Base-by-base conservation (phyloP, 1,140 invertebrate species). In the Hestina assimilis region DNA sequence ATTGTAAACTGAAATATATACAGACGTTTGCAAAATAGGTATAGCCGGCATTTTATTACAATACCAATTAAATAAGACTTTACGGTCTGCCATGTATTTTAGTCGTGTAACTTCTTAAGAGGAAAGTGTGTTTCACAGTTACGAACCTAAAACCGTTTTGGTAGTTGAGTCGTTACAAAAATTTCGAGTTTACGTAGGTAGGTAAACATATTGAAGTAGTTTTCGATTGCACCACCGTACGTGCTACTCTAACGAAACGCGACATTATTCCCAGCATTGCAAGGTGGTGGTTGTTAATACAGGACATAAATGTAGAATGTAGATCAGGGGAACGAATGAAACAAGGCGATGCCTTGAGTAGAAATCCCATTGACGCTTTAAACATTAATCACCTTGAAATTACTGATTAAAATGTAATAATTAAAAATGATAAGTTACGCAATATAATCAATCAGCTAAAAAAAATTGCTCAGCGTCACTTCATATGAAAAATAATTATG, bases 111-210 rank as follows among this genome's bases (percentile, higher is more conserved):
- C 62, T 17, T 48, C 33, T 21, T 28, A 35, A 1, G 66, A 59
- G 11, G 66, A 69, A 35, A 28, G 40, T 3, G 14, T 43, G 9
- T 50, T 45, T n/a, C 53, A 63, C 23, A 57, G 55, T 9, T 69
- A 60, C 15, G 62, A 69, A 15, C 11, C 65, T 1, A 59, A 69
- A 45, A 62, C 56, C 0, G 20, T 65, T 0, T 62, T 62, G 0
- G 58, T 69, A 2, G 57, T 69, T 5, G 43, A 60, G 7, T 65
- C 72, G 0, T 31, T 87, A 9, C 0, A 75, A 74, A 51, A 35
- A 57, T 12, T 89, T 87, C 38, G 42, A 75, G 0, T 73, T 1
- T 89, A 87, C 55, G 35, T 89, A 3, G n/a, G 14, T 75, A 0
- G 71, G 72, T 0, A 71, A 48, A 17, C 17, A 29, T 4, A 15